phyloP scores from a whole-genome alignment of 2,888 invertebrate genomes.

The Halocaridina rubra region DNA sequence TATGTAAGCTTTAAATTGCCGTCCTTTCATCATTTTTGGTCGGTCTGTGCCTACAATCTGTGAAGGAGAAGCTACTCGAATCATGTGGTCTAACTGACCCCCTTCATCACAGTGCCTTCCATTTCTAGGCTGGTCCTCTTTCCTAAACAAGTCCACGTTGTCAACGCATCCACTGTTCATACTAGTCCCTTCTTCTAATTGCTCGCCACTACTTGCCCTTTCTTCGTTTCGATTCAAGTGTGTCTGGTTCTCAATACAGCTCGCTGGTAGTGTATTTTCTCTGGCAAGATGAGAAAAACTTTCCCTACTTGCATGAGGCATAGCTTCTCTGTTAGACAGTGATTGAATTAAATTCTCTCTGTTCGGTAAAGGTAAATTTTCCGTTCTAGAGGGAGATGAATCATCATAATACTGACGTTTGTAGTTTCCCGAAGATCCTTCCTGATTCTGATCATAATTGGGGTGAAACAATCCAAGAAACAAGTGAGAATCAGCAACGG shows the following conservation, averaged over 20 bases:
- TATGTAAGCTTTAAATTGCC: slow-evolving; percentile 46
- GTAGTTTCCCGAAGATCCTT: slow-evolving; percentile 29
- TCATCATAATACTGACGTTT: slow-evolving; percentile 55
- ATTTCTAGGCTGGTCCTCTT: slow-evolving; percentile 12
- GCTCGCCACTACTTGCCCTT: neutral
- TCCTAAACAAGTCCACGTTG: slow-evolving; percentile 15
- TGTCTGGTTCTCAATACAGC: neutral
- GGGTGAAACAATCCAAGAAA: slow-evolving; percentile 39
- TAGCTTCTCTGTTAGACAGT: too few species aligned
- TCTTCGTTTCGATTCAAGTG: slow-evolving; percentile 23
- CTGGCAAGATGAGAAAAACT: slow-evolving; percentile 1
- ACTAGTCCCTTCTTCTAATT: neutral
- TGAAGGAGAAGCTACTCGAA: slow-evolving; percentile 9
- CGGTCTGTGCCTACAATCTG: slow-evolving; percentile 6
- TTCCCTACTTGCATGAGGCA: slow-evolving; percentile 31
- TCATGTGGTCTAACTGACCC: neutral
- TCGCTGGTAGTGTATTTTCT: too few species aligned
- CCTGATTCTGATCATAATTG: slow-evolving; percentile 35
- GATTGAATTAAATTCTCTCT: too few species aligned
- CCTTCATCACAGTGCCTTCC: slow-evolving; percentile 1
- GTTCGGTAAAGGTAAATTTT: too few species aligned
- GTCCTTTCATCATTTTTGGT: slow-evolving; percentile 31
- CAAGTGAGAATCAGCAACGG: slow-evolving; percentile 20
- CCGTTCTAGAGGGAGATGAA: too few species aligned
- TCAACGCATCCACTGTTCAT: slow-evolving; percentile 24